Conservation (phyloP, 2,797 vertebrate species). For the Microcaecilia unicolor region DNA sequence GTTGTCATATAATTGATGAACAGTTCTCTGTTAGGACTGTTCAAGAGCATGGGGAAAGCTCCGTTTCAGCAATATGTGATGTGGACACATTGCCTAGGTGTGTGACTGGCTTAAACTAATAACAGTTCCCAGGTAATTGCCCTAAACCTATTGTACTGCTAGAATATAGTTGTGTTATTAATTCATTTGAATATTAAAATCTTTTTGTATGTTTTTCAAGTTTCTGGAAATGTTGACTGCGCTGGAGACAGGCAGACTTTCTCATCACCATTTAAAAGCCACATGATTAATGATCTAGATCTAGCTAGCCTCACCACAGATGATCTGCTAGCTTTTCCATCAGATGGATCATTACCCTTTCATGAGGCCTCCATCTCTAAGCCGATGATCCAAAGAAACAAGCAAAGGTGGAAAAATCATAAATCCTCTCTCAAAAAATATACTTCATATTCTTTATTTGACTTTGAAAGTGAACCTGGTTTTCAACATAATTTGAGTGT, state of each 20-base stretch:
- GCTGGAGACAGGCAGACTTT: background rate
- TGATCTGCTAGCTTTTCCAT: slow-evolving; percentile 67
- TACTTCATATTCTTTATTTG: background rate
- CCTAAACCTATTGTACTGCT: no score
- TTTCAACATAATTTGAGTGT: slow-evolving; percentile 4
- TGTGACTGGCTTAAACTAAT: no score
- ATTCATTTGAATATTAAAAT: slow-evolving; percentile 2
- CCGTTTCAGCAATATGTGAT: no score
- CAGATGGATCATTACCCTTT: slow-evolving; percentile 66
- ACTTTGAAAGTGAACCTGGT: background rate
- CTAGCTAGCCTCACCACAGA: slow-evolving; percentile 73
- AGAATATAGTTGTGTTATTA: no score
- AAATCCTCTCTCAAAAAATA: background rate
- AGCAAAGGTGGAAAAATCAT: slow-evolving; percentile 6
- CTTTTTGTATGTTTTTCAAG: slow-evolving; percentile 33
- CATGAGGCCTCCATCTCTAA: slow-evolving; percentile 38
- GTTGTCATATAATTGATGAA: no score
- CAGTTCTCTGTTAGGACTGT: no score
- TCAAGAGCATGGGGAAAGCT: no score
- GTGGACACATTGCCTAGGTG: no score
- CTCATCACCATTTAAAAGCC: slow-evolving; percentile 21
- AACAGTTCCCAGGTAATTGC: no score
- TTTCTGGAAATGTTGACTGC: background rate
- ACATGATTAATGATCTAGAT: slow-evolving; percentile 42
- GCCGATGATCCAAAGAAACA: background rate